These are phyloP conservation scores for Drosophila macrothrix DNA, from an alignment of 2,888 invertebrate species.

Conservation along the genomic window DNA sequence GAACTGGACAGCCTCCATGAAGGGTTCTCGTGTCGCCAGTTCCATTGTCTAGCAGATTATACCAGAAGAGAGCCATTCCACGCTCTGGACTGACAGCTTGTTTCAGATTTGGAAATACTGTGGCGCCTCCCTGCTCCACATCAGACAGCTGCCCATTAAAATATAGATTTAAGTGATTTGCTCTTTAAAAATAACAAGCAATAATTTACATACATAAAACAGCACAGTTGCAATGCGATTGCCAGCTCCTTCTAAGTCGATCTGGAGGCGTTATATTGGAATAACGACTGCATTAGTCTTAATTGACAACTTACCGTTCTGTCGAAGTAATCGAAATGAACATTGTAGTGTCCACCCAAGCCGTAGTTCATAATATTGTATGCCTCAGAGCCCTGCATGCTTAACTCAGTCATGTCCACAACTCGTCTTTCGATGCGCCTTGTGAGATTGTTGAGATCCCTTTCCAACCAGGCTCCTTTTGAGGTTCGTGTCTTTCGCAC, in stretches of 20 bases:
- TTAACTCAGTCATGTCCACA: slow-evolving; percentile 76
- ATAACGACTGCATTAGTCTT: background rate
- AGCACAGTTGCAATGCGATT: slow-evolving; percentile 98
- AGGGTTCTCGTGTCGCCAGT: slow-evolving; percentile 58
- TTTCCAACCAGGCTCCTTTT: slow-evolving; percentile 72
- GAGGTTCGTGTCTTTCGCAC: slow-evolving; percentile 60
- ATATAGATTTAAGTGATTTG: no score
- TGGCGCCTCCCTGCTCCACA: slow-evolving; percentile 98
- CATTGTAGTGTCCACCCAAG: slow-evolving; percentile 78
- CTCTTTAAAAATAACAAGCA: background rate
- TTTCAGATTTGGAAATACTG: slow-evolving; percentile 95
- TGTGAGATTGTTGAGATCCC: slow-evolving; percentile 44
- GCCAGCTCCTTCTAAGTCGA: background rate
- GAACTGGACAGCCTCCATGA: slow-evolving; percentile 80
- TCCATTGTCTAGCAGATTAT: slow-evolving; percentile 70
- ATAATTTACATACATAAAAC: slow-evolving; percentile 90
- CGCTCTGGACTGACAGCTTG: slow-evolving; percentile 94
- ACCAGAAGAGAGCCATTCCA: slow-evolving; percentile 85
- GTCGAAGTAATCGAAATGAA: slow-evolving; percentile 77
- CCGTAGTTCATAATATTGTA: slow-evolving; percentile 82
- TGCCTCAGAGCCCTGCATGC: slow-evolving; percentile 60
- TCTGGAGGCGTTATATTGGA: background rate
- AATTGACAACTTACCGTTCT: slow-evolving; percentile 11
- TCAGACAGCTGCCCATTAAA: slow-evolving; percentile 91
- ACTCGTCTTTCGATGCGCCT: slow-evolving; percentile 66